Evolutionary conservation across 2,888 invertebrate genomes (phyloP).

Genomic region (Hydrotaea cyrtoneurina): DNA sequence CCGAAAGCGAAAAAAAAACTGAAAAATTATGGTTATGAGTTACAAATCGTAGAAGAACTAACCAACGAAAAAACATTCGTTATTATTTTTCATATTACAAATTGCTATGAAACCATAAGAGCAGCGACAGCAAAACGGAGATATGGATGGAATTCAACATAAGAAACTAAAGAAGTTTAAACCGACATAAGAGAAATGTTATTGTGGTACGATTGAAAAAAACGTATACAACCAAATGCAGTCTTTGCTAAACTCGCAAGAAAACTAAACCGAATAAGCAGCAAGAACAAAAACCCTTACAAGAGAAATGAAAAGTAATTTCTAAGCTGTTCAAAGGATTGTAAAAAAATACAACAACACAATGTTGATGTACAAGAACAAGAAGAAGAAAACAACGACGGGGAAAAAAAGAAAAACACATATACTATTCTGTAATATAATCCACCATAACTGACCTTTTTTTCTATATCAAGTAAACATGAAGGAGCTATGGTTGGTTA

Average conservation of each 20-base stretch:
- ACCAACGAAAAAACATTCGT: not conserved
- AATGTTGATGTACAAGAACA: not conserved
- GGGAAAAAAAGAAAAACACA: not conserved
- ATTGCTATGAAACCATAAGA: not conserved
- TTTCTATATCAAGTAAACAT: not conserved
- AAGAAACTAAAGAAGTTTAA: conserved; percentile 12
- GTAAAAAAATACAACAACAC: not conserved
- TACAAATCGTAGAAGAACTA: not conserved
- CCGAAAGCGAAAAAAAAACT: not conserved
- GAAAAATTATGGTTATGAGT: conserved; percentile 16
- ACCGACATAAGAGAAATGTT: conserved; percentile 17
- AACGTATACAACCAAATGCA: too few relatives aligned
- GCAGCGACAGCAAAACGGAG: not conserved
- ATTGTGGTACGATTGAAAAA: not conserved
- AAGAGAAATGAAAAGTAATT: conserved; percentile 13
- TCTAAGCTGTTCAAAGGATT: not conserved
- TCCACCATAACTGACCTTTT: conserved; percentile 55
- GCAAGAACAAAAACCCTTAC: not conserved
- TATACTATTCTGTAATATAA: conserved; percentile 38
- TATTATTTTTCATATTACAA: conserved; percentile 23
- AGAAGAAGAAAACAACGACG: not conserved
- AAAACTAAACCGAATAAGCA: conserved; percentile 2
- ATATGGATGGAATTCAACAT: not conserved
- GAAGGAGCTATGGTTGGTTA: not conserved
- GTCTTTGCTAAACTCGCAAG: not conserved